Conservation (phyloP, 2,888 invertebrate species). For the Saturnia pavonia region DNA sequence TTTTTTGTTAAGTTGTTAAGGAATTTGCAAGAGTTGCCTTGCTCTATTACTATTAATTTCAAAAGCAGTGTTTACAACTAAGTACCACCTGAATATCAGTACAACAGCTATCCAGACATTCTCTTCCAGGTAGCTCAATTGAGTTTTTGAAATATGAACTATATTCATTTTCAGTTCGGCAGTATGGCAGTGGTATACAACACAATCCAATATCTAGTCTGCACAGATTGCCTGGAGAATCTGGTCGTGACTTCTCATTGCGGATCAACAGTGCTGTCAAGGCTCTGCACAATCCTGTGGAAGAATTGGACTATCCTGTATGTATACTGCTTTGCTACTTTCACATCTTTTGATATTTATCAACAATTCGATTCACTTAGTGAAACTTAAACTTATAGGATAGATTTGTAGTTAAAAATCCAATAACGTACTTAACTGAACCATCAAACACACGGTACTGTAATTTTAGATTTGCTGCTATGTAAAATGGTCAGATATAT, state of each 20-base stretch:
- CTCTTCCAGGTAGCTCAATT: background rate
- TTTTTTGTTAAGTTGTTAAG: background rate
- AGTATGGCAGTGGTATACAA: slow-evolving; percentile 22
- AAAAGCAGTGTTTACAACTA: too few species aligned
- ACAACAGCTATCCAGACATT: background rate
- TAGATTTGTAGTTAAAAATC: too few species aligned
- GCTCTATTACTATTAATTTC: too few species aligned
- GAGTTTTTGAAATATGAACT: background rate
- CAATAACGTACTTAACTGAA: too few species aligned
- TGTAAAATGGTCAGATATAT: too few species aligned
- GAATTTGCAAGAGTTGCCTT: background rate
- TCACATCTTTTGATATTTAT: background rate
- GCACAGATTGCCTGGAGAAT: slow-evolving; percentile 83
- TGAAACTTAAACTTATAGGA: background rate
- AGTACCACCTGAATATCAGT: background rate
- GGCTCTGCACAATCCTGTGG: slow-evolving; percentile 63
- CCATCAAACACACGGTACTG: too few species aligned
- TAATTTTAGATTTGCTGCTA: too few species aligned
- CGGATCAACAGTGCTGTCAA: slow-evolving; percentile 85
- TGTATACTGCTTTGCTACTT: slow-evolving; percentile 25
- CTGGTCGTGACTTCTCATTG: slow-evolving; percentile 82
- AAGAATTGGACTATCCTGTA: slow-evolving; percentile 58
- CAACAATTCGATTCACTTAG: background rate
- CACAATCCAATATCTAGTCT: slow-evolving; percentile 77
- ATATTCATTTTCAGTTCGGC: slow-evolving; percentile 22